phyloP scores from a whole-genome alignment of 1,140 invertebrate species.

The Littorina saxatilis region DNA sequence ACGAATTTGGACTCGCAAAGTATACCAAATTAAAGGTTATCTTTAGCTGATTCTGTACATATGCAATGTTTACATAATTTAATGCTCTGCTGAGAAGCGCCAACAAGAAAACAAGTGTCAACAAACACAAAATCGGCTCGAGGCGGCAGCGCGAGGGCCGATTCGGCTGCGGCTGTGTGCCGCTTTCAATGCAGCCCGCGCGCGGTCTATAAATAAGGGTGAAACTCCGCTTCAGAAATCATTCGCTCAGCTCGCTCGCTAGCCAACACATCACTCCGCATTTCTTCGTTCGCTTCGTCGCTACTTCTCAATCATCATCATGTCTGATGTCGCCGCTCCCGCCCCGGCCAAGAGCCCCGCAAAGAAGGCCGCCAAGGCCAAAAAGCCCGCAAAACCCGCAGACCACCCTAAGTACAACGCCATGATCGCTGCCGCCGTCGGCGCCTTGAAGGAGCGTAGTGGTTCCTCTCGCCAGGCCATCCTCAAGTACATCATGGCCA shows the following conservation, averaged over 20 bases:
- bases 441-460: slow-evolving; percentile 58
- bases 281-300: not conserved
- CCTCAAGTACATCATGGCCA: slow-evolving; percentile 71
- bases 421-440: slow-evolving; percentile 62
- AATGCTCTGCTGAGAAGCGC: not conserved
- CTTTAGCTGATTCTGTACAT: no score
- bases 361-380: slow-evolving; percentile 60
- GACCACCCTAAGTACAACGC: slow-evolving; percentile 61
- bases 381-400: slow-evolving; percentile 56
- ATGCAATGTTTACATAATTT: no score
- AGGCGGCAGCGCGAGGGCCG: not conserved
- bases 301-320: not conserved
- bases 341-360: slow-evolving; percentile 37
- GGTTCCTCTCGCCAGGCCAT: slow-evolving; percentile 72
- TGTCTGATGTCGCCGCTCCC: slow-evolving; percentile 45
- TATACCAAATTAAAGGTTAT: no score
- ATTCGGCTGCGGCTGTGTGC: not conserved
- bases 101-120: not conserved
- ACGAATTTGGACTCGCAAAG: no score
- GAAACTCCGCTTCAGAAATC: no score
- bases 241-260: not conserved
- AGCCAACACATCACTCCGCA: not conserved
- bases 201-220: not conserved
- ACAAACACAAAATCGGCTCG: slow-evolving; percentile 7
- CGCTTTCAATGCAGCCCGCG: slow-evolving; percentile 28